Percentiles rank a stretch among this genome's conserved stretches.
phyloP scores from a whole-genome alignment of 2,888 invertebrate species.

The Pyrrhia umbra region DNA sequence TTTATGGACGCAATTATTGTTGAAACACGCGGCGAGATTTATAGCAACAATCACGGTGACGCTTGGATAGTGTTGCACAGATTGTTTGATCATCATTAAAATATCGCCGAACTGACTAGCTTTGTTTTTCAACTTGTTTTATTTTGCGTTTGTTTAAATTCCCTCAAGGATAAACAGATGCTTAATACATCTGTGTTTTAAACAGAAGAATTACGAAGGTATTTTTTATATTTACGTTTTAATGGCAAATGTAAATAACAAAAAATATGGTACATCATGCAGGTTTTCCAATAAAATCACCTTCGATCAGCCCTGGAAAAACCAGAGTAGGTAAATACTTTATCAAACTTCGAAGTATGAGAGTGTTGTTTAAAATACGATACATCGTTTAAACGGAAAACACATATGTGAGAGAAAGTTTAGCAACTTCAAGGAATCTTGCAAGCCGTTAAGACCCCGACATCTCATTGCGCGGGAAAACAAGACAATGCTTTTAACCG shows the following conservation, averaged over 20 bases:
- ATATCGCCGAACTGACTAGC: conserved; percentile 42
- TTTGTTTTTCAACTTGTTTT: conserved; percentile 39
- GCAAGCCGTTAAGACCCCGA: conserved; percentile 69
- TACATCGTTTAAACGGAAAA: conserved; percentile 58
- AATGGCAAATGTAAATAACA: conserved; percentile 1
- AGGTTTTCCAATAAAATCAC: conserved; percentile 36
- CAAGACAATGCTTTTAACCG: conserved; percentile 89
- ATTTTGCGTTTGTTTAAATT: conserved; percentile 1
- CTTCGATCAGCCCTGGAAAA: conserved; percentile 32
- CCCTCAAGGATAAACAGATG: not conserved
- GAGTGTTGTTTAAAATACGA: conserved; percentile 56
- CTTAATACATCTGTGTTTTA: conserved; percentile 9
- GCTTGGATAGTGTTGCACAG: conserved; percentile 54
- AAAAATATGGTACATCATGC: not conserved
- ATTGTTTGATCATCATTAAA: conserved; percentile 63
- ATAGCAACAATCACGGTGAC: conserved; percentile 68
- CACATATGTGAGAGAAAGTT: conserved; percentile 69
- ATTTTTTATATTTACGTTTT: not conserved
- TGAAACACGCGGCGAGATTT: conserved; percentile 74
- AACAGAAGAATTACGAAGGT: not conserved
- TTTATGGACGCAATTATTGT: conserved; percentile 84
- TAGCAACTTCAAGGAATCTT: conserved; percentile 71
- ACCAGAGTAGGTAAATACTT: conserved; percentile 34
- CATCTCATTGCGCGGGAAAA: conserved; percentile 78
- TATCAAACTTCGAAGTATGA: conserved; percentile 32